These are phyloP conservation scores for Mustelus asterias DNA, from an alignment of 2,113 vertebrate species.

Conservation along the genomic window DNA sequence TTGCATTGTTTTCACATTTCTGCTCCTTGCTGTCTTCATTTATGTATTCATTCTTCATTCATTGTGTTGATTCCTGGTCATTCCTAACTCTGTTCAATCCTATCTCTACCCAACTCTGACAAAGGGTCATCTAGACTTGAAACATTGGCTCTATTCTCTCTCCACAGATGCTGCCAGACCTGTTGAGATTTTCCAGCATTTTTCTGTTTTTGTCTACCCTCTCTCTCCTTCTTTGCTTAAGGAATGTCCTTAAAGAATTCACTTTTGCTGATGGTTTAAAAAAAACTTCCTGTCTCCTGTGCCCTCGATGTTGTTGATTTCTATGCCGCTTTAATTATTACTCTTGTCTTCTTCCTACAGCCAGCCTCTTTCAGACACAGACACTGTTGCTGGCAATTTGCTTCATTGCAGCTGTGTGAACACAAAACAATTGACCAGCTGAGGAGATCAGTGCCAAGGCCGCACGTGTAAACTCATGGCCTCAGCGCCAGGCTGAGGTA, in stretches of 20 bases:
- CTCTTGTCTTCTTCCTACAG: background rate
- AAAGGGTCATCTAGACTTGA: too few relatives aligned
- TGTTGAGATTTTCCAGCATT: too few relatives aligned
- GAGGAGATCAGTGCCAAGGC: background rate
- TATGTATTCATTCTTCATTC: background rate
- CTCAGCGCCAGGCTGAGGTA: background rate
- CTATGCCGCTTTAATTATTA: background rate
- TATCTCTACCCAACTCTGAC: background rate
- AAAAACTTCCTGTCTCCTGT: background rate
- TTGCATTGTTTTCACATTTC: background rate
- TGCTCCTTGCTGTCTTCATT: background rate
- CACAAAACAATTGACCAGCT: background rate
- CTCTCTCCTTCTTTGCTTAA: background rate
- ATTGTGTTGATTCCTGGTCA: background rate
- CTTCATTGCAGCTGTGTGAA: background rate
- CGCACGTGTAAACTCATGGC: background rate
- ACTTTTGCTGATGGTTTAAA: background rate
- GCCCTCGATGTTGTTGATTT: background rate
- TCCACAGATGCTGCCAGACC: too few relatives aligned
- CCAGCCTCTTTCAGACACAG: background rate
- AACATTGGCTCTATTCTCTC: too few relatives aligned
- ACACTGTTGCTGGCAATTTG: background rate
- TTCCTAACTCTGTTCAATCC: background rate
- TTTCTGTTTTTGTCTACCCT: too few relatives aligned
- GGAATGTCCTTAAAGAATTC: background rate